Evolutionary conservation across 2,888 invertebrate species (phyloP).

Genomic region (Gymnosoma rotundatum): DNA sequence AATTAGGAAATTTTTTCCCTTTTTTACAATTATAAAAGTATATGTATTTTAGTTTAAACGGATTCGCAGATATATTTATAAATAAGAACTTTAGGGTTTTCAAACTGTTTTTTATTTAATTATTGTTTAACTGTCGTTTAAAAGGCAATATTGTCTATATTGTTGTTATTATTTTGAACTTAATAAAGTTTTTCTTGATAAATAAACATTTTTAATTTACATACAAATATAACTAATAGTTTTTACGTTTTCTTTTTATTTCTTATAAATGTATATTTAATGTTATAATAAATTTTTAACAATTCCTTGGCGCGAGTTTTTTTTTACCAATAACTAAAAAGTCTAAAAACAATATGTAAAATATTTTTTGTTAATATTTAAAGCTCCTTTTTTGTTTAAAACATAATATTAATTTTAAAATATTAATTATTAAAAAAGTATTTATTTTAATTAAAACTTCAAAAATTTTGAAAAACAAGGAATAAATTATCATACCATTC

Average conservation of each 20-base stretch:
- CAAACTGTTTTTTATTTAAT: not conserved
- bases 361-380: conserved; percentile 68
- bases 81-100: not conserved
- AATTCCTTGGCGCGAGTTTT: conserved; percentile 79
- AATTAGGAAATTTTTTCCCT: not conserved
- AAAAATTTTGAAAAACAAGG: conserved; percentile 8
- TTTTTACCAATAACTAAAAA: conserved; percentile 50
- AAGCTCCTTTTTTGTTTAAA: conserved; percentile 70
- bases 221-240: conserved; percentile 72
- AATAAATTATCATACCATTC: conserved; percentile 40
- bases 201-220: conserved; percentile 51
- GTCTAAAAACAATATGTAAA: conserved; percentile 42
- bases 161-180: not conserved
- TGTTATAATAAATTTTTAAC: conserved; percentile 73
- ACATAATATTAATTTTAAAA: conserved; percentile 1
- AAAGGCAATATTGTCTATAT: conserved; percentile 45
- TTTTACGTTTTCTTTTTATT: conserved; percentile 56
- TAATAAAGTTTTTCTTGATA: conserved; percentile 8
- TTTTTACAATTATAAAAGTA: not conserved
- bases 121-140: not conserved
- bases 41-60: not conserved
- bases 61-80: not conserved
- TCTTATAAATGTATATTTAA: conserved; percentile 63
- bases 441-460: not conserved
- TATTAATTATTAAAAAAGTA: not conserved